Evolutionary conservation across 2,113 vertebrate species (phyloP).

Genomic region (Panthera tigris): DNA sequence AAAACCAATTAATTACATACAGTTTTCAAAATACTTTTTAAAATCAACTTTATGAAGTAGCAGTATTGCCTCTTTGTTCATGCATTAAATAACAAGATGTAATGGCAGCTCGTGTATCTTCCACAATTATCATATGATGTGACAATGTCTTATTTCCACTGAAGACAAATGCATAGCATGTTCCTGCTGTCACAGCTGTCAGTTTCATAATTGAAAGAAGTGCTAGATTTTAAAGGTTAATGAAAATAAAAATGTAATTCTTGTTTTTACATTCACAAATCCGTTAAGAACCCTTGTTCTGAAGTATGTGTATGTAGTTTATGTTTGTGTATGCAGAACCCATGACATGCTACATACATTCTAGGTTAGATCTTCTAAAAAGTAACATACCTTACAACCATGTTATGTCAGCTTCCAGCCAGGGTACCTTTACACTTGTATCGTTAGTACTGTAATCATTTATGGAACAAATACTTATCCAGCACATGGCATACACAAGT

Average conservation of each 20-base stretch:
- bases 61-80: background rate
- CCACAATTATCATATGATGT: background rate
- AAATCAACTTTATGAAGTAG: background rate
- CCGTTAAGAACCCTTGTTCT: background rate
- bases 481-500: background rate
- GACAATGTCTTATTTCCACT: background rate
- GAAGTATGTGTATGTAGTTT: background rate
- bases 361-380: background rate
- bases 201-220: background rate
- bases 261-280: constrained; percentile 5
- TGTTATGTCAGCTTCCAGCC: background rate
- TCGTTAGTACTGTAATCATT: background rate
- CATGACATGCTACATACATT: background rate
- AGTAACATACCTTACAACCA: background rate
- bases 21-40: constrained; percentile 34
- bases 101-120: background rate
- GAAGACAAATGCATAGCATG: background rate
- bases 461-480: background rate
- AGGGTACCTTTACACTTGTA: background rate
- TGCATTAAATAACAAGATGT: background rate
- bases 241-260: background rate
- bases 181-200: background rate
- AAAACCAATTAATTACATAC: background rate
- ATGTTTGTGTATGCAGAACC: background rate
- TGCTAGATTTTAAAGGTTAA: background rate